These are phyloP conservation scores for Ichneumoninae sp. DNA, from an alignment of 2,888 invertebrate genomes.

Conservation along the genomic window DNA sequence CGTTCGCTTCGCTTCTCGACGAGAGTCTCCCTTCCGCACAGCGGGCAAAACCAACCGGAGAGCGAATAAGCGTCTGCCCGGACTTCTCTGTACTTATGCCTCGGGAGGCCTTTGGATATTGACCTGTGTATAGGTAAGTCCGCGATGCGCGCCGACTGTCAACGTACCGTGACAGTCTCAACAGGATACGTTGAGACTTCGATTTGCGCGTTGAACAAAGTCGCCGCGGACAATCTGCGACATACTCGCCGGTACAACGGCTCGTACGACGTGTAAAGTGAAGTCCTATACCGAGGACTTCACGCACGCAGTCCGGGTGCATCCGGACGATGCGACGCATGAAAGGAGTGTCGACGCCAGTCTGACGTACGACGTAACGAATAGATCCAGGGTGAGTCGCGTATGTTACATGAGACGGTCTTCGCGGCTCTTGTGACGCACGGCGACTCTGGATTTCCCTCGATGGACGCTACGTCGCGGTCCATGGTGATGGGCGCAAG, in stretches of 20 bases:
- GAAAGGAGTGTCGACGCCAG: background rate
- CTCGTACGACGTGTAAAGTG: background rate
- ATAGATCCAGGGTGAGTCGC: background rate
- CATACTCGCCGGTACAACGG: background rate
- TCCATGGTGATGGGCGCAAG: background rate
- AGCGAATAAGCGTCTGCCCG: conserved; percentile 40
- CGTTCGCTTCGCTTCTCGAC: conserved; percentile 33
- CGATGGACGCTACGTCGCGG: conserved; percentile 66
- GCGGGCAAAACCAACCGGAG: conserved; percentile 17
- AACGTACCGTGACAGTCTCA: conserved; percentile 1
- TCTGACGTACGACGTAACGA: conserved; percentile 49
- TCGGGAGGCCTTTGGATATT: background rate
- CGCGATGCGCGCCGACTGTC: conserved; percentile 4
- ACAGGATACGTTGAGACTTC: background rate
- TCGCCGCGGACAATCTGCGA: background rate
- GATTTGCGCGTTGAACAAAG: background rate
- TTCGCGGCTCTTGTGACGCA: conserved; percentile 63
- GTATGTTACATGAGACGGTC: conserved; percentile 46
- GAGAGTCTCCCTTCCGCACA: conserved; percentile 17
- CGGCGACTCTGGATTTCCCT: conserved; percentile 67
- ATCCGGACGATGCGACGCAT: conserved; percentile 14
- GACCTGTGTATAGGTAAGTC: conserved; percentile 8
- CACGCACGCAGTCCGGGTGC: conserved; percentile 1
- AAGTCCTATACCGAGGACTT: background rate
- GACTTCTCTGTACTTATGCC: conserved; percentile 24